A percentile compares a stretch with the other conserved stretches of the same genome.
Evolutionary conservation across 2,797 vertebrate genomes (phyloP).

Genomic region (Geotria australis): DNA sequence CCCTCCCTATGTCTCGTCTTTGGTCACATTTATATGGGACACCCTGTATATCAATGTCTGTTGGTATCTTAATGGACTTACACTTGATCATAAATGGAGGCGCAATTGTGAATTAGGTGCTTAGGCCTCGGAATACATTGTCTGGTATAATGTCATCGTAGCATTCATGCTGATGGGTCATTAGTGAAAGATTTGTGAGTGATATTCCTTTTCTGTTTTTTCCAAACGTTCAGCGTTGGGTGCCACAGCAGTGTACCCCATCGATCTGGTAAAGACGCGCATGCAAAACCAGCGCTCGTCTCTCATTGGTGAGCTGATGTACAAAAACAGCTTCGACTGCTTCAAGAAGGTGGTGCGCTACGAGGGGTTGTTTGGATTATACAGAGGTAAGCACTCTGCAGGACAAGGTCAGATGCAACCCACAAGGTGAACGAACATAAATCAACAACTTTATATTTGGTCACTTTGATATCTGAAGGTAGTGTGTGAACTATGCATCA

Average conservation of each 20-base stretch:
- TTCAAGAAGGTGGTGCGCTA: conserved; percentile 73
- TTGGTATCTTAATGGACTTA: too few species aligned
- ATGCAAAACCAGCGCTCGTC: conserved; percentile 87
- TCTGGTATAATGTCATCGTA: neutral
- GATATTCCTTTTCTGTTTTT: too few species aligned
- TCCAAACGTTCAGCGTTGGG: conserved; percentile 27
- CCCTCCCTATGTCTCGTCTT: too few species aligned
- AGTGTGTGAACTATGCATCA: too few species aligned
- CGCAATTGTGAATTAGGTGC: too few species aligned
- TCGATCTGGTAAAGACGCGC: conserved; percentile 81
- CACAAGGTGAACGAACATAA: too few species aligned
- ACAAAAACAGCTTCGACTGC: conserved; percentile 89
- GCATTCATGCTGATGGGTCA: conserved; percentile 1
- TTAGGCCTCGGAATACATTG: neutral
- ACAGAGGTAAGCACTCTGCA: conserved; percentile 33
- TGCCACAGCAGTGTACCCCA: conserved; percentile 71
- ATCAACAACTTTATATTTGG: neutral
- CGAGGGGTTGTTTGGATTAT: conserved; percentile 69
- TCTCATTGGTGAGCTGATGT: conserved; percentile 67
- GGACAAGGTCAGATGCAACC: too few species aligned
- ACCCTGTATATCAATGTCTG: too few species aligned
- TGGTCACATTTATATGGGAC: too few species aligned
- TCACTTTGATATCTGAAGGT: conserved; percentile 12
- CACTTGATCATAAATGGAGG: too few species aligned
- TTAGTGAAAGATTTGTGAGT: neutral